Evolutionary conservation across 30 jellyfish, hydroid and myxozoan genomes (phyloP).

Genomic region (Aurelia aurita complex sp. Pacific): DNA sequence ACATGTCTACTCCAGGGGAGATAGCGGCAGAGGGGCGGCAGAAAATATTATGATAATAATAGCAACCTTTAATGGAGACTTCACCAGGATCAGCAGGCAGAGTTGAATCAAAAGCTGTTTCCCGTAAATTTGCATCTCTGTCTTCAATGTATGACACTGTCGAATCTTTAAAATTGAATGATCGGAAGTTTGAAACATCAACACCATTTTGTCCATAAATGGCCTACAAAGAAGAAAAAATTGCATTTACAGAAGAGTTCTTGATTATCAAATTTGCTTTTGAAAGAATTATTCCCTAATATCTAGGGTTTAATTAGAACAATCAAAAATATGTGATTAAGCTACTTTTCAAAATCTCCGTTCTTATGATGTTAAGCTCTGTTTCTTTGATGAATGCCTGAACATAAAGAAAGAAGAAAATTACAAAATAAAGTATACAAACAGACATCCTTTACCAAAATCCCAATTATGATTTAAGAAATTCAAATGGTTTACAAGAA

Average conservation of each 20-base stretch:
- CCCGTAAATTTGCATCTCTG: constrained; percentile 83
- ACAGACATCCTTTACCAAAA: too few relatives aligned
- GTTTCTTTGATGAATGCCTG: too few relatives aligned
- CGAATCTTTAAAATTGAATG: constrained; percentile 74
- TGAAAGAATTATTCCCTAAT: neutral
- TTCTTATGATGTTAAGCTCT: too few relatives aligned
- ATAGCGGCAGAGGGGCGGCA: too few relatives aligned
- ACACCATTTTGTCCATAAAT: constrained; percentile 93
- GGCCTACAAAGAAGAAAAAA: constrained; percentile 25
- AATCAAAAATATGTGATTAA: too few relatives aligned
- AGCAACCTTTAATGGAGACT: constrained; percentile 66
- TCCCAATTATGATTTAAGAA: too few relatives aligned
- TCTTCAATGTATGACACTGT: constrained; percentile 82
- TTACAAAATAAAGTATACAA: too few relatives aligned
- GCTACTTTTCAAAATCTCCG: too few relatives aligned
- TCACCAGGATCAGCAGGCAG: constrained; percentile 93
- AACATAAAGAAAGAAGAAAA: too few relatives aligned
- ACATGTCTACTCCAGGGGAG: too few relatives aligned
- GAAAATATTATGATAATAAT: too few relatives aligned
- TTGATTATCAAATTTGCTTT: neutral
- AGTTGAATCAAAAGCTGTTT: constrained; percentile 78
- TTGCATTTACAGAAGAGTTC: neutral
- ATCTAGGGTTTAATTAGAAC: neutral
- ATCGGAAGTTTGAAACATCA: constrained; percentile 64
- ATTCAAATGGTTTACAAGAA: too few relatives aligned